Base-by-base conservation (phyloP, 2,888 invertebrate genomes). In the Epistrophella euchroma region DNA sequence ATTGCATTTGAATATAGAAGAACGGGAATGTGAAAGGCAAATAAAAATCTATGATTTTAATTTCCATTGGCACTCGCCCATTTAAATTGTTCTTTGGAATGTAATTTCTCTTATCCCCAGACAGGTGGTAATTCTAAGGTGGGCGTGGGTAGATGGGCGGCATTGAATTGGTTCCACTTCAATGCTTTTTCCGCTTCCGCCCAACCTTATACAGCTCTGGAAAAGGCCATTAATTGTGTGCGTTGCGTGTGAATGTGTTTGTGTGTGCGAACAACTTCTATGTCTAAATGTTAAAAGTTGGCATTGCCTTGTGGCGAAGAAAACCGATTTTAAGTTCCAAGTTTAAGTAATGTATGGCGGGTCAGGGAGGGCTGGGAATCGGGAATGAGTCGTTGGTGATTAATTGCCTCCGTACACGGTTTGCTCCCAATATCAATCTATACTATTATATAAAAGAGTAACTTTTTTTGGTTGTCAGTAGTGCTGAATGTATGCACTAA, bases 1-100 rank as follows among this genome's bases (percentile, higher is more conserved):
- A 45, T 17, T 17, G 47, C 32, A 58, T 58, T 47, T 66, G 32
- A 17, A 45, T 7, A n/a, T n/a, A 2, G 35, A 68, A 2, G 19
- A 47, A 66, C 0, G 11, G 7, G 64, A 60, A 60, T 40, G 37
- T 64, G 43, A 72, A 58, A 76, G 43, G 81, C 73, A 78, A 86
- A 86, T 81, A 86, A 81, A 86, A 86, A 86, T 81, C 73, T 86
- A 81, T 74, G 81, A 86, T 75, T 81, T 86, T 86, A 86, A 86
- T 86, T 86, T 86, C 73, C 86, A 86, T 86, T 78, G 81, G 86
- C 86, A 81, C 81, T 86, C 86, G 58, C 77, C 86, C 81, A 86
- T 86, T 86, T 81, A 78, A 86, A 86, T 86, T 78, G 77, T 70
- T 74, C 77, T 40, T 43, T 77, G 74, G 47, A 64, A 77, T 60